Evolutionary conservation across 2,113 vertebrate genomes (phyloP).

Genomic region (Lepisosteus oculatus): DNA sequence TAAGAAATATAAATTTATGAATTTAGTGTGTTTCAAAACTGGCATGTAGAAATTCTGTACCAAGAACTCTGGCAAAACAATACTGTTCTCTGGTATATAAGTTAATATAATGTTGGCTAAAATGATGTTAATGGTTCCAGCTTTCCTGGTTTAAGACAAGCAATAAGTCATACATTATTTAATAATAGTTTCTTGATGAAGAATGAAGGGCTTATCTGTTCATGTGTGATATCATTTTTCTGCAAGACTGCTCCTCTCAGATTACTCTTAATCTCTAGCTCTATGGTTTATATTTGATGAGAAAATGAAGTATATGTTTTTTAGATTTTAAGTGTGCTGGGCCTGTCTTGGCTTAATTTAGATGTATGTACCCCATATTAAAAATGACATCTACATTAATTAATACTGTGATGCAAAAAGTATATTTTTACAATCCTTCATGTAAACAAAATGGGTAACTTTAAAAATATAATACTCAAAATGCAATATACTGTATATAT

Average conservation of each 20-base stretch:
- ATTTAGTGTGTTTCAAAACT: slow-evolving; percentile 4
- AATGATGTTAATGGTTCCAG: slow-evolving; percentile 24
- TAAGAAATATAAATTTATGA: no score
- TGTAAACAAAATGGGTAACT: no score
- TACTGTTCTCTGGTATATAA: slow-evolving; percentile 24
- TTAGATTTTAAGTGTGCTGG: slow-evolving; percentile 35
- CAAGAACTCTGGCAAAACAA: neutral
- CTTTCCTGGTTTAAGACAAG: slow-evolving; percentile 32
- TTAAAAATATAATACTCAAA: no score
- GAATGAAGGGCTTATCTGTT: slow-evolving; percentile 46
- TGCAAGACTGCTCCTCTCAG: slow-evolving; percentile 41
- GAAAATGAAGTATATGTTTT: slow-evolving; percentile 38
- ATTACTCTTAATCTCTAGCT: slow-evolving; percentile 52
- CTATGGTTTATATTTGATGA: slow-evolving; percentile 38
- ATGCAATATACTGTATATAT: no score
- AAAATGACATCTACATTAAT: slow-evolving; percentile 45
- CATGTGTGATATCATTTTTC: slow-evolving; percentile 51
- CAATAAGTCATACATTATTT: slow-evolving; percentile 50
- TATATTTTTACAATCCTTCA: no score
- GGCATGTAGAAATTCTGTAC: slow-evolving; percentile 31
- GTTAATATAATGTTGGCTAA: slow-evolving; percentile 25
- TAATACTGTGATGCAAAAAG: no score
- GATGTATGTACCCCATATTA: slow-evolving; percentile 47
- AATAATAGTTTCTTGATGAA: slow-evolving; percentile 55
- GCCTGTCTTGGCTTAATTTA: slow-evolving; percentile 16